Evolutionary conservation across 2,797 vertebrate species (phyloP).

Genomic region (Sebastes vulpes): DNA sequence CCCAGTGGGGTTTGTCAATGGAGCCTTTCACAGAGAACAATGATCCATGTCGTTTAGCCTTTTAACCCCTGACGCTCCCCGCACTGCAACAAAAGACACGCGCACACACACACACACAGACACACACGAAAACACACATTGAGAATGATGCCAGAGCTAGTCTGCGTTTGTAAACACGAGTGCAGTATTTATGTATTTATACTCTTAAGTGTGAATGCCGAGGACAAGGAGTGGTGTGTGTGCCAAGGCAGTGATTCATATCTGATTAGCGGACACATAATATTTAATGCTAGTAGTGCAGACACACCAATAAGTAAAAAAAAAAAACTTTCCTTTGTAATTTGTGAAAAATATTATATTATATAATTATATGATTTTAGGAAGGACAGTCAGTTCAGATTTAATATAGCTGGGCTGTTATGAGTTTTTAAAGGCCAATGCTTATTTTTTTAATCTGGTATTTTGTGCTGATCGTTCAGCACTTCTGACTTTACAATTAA

Average conservation of each 20-base stretch:
- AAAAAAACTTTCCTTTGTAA: background rate
- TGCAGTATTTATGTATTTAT: background rate
- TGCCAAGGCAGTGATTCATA: background rate
- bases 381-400: background rate
- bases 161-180: slow-evolving; percentile 26
- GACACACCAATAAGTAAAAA: background rate
- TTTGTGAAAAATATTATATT: background rate
- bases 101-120: slow-evolving; percentile 7
- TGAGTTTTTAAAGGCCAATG: background rate
- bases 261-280: background rate
- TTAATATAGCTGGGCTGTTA: no score
- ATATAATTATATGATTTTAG: background rate
- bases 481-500: background rate
- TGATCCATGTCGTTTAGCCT: slow-evolving; percentile 85
- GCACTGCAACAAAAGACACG: slow-evolving; percentile 59
- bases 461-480: background rate
- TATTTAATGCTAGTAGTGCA: background rate
- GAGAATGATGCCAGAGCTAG: slow-evolving; percentile 24
- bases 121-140: slow-evolving; percentile 15
- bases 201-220: background rate
- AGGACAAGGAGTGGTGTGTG: background rate
- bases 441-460: background rate
- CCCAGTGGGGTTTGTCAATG: slow-evolving; percentile 77
- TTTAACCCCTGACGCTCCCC: slow-evolving; percentile 79
- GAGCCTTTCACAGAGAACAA: slow-evolving; percentile 82